Evolutionary conservation across 2,797 vertebrate genomes (phyloP).

Genomic region (Danionella dracula): DNA sequence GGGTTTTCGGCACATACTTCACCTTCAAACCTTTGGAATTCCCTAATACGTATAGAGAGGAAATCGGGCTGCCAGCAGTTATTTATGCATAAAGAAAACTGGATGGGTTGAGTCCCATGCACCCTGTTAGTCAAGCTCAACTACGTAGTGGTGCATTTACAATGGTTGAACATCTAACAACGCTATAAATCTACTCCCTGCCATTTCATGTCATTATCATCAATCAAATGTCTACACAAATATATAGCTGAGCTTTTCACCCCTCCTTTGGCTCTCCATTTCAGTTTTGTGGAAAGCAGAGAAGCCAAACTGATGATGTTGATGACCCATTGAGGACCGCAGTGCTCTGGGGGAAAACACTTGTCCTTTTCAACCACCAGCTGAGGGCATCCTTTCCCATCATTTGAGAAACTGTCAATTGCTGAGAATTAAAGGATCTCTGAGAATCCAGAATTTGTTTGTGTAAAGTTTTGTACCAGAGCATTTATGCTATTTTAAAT

Average conservation of each 20-base stretch:
- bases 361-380: constrained; percentile 55
- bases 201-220: constrained; percentile 27
- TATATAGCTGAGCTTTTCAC: constrained; percentile 3
- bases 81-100: constrained; percentile 34
- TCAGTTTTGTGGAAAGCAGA: background rate
- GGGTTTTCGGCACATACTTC: constrained; percentile 29
- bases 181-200: constrained; percentile 23
- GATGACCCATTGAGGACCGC: background rate
- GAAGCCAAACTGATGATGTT: background rate
- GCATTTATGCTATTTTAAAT: too few relatives aligned
- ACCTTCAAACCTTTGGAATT: constrained; percentile 27
- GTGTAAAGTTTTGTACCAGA: too few relatives aligned
- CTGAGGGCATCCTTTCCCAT: constrained; percentile 82
- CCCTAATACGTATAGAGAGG: constrained; percentile 20
- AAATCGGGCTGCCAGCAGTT: constrained; percentile 32
- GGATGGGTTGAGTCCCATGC: constrained; percentile 39
- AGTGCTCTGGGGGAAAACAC: constrained; percentile 8
- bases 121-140: constrained; percentile 39
- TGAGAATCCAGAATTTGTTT: too few relatives aligned
- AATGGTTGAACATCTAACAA: constrained; percentile 23
- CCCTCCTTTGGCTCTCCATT: background rate
- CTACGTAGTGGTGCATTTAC: constrained; percentile 34
- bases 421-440: background rate
- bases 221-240: constrained; percentile 14
- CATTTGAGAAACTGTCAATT: constrained; percentile 48